phyloP scores from a whole-genome alignment of 2,888 invertebrate species.

The Molanna angustata region DNA sequence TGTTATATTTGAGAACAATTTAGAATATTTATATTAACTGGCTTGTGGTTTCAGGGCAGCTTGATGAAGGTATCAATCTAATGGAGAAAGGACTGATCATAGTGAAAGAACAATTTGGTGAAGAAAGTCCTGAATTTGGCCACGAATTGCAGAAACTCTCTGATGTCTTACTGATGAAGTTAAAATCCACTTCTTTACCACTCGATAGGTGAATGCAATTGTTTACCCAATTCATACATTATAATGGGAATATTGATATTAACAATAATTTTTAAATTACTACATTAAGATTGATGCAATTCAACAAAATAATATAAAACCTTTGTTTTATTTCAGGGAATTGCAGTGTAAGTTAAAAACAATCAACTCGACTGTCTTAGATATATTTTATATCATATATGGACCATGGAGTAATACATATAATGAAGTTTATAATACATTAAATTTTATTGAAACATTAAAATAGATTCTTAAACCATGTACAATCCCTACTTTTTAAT shows the following conservation, averaged over 20 bases:
- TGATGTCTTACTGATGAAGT: slow-evolving; percentile 1
- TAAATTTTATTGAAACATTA: too few relatives aligned
- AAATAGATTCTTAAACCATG: too few relatives aligned
- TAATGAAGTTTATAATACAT: slow-evolving; percentile 1
- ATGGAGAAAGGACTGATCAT: neutral
- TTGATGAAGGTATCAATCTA: neutral
- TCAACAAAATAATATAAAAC: too few relatives aligned
- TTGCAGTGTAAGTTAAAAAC: neutral
- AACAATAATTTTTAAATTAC: too few relatives aligned
- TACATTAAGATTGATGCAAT: too few relatives aligned
- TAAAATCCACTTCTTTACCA: neutral
- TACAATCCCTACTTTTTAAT: too few relatives aligned
- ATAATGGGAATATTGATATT: too few relatives aligned
- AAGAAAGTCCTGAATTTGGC: slow-evolving; percentile 17
- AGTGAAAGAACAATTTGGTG: slow-evolving; percentile 15
- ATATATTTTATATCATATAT: neutral
- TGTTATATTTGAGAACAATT: too few relatives aligned
- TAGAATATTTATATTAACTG: too few relatives aligned
- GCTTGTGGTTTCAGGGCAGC: too few relatives aligned
- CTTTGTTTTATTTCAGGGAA: neutral
- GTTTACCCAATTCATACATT: too few relatives aligned
- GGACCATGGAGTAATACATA: neutral
- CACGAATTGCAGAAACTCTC: slow-evolving; percentile 14
- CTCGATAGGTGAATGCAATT: too few relatives aligned
- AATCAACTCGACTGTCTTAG: neutral